These are phyloP conservation scores for Melanerpes formicivorus DNA, from an alignment of 2,113 vertebrate species.

Conservation along the genomic window DNA sequence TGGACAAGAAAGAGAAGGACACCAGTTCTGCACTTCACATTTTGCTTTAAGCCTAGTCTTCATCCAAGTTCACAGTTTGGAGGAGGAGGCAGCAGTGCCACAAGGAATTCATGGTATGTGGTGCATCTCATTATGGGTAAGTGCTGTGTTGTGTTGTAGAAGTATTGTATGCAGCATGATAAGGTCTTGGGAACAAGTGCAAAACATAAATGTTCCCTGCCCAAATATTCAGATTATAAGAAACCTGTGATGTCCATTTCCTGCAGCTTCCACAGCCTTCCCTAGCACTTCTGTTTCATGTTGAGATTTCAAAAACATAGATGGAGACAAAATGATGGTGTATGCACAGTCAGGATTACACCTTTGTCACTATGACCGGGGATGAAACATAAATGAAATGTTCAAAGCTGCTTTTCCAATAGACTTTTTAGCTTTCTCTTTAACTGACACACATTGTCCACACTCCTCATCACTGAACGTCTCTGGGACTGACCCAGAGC, in stretches of 20 bases:
- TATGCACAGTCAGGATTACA: background rate
- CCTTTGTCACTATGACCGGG: background rate
- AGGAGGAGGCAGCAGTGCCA: background rate
- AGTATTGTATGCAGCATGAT: background rate
- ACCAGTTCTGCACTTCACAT: background rate
- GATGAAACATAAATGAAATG: conserved; percentile 25
- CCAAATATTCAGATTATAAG: background rate
- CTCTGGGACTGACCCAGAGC: too few species aligned
- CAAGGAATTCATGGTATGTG: accelerated
- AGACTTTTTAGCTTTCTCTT: too few species aligned
- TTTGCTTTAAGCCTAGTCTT: background rate
- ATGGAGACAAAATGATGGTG: background rate
- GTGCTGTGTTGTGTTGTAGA: background rate
- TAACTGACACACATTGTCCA: too few species aligned
- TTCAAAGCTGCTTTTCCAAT: too few species aligned
- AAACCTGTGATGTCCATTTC: background rate
- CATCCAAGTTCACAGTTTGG: background rate
- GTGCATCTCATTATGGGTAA: background rate
- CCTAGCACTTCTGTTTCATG: background rate
- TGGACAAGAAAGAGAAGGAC: background rate
- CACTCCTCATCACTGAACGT: too few species aligned
- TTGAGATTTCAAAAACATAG: background rate
- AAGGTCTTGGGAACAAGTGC: background rate
- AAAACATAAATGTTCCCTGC: background rate
- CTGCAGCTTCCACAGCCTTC: background rate